These are phyloP conservation scores for Globia sparganii DNA, from an alignment of 2,888 invertebrate species.

Conservation along the genomic window DNA sequence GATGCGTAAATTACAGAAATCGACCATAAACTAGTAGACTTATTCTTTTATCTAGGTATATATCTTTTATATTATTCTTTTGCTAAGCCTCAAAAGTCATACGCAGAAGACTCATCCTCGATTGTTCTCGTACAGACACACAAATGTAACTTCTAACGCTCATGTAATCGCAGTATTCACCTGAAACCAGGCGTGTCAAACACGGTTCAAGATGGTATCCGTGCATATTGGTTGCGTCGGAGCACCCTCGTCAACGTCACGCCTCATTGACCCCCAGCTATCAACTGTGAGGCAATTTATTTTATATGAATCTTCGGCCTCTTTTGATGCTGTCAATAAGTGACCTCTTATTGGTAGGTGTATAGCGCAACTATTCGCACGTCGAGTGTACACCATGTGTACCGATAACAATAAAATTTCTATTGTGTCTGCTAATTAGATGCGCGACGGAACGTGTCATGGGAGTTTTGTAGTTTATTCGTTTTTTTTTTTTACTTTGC, in stretches of 20 bases:
- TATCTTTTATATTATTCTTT: not conserved
- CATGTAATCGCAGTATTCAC: slow-evolving; percentile 73
- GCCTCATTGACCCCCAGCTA: slow-evolving; percentile 88
- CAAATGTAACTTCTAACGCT: slow-evolving; percentile 45
- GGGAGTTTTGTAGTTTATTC: slow-evolving; percentile 5
- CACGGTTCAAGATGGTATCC: slow-evolving; percentile 81
- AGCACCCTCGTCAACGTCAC: slow-evolving; percentile 88
- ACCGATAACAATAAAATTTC: too few species aligned
- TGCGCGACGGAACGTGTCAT: slow-evolving; percentile 53
- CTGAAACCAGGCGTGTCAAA: slow-evolving; percentile 85
- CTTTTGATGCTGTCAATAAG: slow-evolving; percentile 84
- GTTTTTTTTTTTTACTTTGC: not conserved
- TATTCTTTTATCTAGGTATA: not conserved
- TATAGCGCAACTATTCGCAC: too few species aligned
- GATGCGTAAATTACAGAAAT: not conserved
- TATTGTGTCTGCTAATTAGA: too few species aligned
- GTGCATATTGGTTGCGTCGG: slow-evolving; percentile 82
- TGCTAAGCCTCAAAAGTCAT: not conserved
- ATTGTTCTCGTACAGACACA: slow-evolving; percentile 56
- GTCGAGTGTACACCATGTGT: too few species aligned
- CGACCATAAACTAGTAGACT: not conserved
- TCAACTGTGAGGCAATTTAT: slow-evolving; percentile 88
- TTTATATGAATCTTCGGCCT: slow-evolving; percentile 87
- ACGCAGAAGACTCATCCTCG: slow-evolving; percentile 3
- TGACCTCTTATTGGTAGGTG: slow-evolving; percentile 77